A percentile compares a stretch with the other conserved stretches of the same genome.
These are phyloP conservation scores for Halocaridina rubra DNA, from an alignment of 2,888 invertebrate species.

Conservation along the genomic window DNA sequence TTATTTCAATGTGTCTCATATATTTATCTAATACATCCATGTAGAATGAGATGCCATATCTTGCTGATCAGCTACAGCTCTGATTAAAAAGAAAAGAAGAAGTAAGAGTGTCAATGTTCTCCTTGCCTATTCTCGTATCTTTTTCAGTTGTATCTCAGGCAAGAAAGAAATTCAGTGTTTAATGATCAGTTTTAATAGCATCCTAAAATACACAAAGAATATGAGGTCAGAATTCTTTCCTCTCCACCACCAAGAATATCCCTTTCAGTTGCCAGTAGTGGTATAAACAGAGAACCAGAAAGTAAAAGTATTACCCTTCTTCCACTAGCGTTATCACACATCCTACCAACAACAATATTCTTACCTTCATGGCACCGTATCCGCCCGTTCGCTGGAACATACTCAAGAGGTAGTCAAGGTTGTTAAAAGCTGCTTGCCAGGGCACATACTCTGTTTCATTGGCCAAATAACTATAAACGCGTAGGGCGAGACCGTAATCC, in stretches of 20 bases:
- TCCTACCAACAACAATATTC: too few relatives aligned
- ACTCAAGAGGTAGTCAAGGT: background rate
- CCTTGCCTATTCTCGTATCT: background rate
- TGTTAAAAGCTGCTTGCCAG: background rate
- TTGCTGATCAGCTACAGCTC: background rate
- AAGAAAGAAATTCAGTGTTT: too few relatives aligned
- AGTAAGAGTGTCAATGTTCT: background rate
- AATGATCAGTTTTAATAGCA: too few relatives aligned
- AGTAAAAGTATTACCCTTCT: too few relatives aligned
- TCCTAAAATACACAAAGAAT: too few relatives aligned
- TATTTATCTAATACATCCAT: background rate
- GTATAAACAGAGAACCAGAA: too few relatives aligned
- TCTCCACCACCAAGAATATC: too few relatives aligned
- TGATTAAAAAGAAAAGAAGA: background rate
- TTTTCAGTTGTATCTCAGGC: background rate
- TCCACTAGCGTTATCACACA: too few relatives aligned
- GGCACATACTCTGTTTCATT: conserved; percentile 67
- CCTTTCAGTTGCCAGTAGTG: too few relatives aligned
- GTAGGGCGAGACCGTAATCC: conserved; percentile 79
- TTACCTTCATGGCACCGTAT: background rate
- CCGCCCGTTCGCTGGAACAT: conserved; percentile 70
- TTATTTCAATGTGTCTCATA: background rate
- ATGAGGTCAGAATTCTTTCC: too few relatives aligned
- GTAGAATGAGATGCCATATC: background rate
- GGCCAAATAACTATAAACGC: conserved; percentile 82